Evolutionary conservation across 2,113 vertebrate species (phyloP), one percentile per base, ranked within the genome.

Genomic region (Myocastor coypus): DNA sequence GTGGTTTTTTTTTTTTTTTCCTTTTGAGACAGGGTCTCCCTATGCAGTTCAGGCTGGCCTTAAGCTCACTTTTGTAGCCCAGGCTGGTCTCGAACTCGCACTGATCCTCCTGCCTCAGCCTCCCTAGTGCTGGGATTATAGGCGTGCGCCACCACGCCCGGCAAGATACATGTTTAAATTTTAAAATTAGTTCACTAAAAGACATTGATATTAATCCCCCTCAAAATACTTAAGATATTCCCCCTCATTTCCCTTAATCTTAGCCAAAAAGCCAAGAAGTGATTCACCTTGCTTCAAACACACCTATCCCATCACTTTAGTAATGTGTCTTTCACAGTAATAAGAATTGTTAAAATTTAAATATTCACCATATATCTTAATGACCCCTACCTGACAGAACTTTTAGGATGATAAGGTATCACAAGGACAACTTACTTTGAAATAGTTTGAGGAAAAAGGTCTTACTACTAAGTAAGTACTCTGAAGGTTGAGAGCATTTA

Each of bases 401-500:
- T 95, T n/a, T 11, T 63, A 50, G 26, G 40, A 11, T 61, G 30
- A 69, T 69, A 10, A 92, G 14, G 30, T 22, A 83, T 87, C 57
- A 75, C 32, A n/a, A 11, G 90, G 16, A 96, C 24, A 81, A 42
- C 24, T 87, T 81, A 91, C 26, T 89, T 71, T 82, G n/a, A 87
- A 32, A 66, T 24, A 82, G 30, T 52, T 78, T 7, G 57, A 32
- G 40, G 40, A 22, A 7, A 40, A 82, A 87, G n/a, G 24, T 82
- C 20, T 84, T 73, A 93, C 32, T 34, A 69, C 9, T 57, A 63
- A 22, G 55, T 55, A 85, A 91, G 19, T 82, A 22, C 37, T 87
- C 11, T 73, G 1, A 92, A 42, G n/a, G 26, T 77, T 13, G 16
- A 88, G 52, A 94, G 4, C 50, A 9, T 88, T 87, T 86, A 52